Evolutionary conservation across 1,140 invertebrate genomes (phyloP), one percentile per base, ranked within the genome.

Genomic region (Brachionus manjavacas): DNA sequence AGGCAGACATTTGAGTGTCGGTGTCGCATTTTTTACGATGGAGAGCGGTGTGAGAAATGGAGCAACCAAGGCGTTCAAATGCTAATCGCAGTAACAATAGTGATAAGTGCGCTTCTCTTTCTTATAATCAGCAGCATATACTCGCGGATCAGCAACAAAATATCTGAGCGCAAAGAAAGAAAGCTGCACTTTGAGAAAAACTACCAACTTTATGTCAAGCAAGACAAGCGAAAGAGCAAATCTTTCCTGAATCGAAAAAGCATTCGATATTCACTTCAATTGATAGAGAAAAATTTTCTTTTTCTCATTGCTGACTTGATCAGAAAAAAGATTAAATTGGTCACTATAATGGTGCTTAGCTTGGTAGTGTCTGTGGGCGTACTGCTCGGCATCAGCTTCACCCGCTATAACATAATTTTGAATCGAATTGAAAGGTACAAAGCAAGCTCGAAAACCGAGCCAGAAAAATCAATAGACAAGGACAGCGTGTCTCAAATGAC

Each of bases 1-100:
- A 39, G 41, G 25, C 52, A 83, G 12, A 31, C 81, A 55, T 68
- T 68, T 35, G 43, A 83, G 35, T 83, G 81, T 20, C 20, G 49
- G 16, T 83, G 81, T 23, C 81, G 81, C 16, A 49, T 83, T 20
- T 68, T 83, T 83, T 83, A 83, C 23, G 39, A 68, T 28, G 81
- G 81, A 46, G 81, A 83, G 3, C 14, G 64, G 20, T 83, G 81
- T 12, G 81, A 83, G 70, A 83, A 55, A 83, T 83, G 81, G 81
- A 83, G 81, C 28, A 83, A 68, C 31, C 81, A 83, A 52, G 81
- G 81, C 52, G 31, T 83, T 3, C 81, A 83, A 52, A 68, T 68
- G 60, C 16, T 83, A 16, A 70, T 70, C 14, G 52, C 79, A 25
- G 16, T 68, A 28, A 39, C 25, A 12, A 60, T 81, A 68, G 52